These are phyloP conservation scores for Trichonephila clavipes DNA, from an alignment of 1,140 invertebrate species.

Conservation along the genomic window DNA sequence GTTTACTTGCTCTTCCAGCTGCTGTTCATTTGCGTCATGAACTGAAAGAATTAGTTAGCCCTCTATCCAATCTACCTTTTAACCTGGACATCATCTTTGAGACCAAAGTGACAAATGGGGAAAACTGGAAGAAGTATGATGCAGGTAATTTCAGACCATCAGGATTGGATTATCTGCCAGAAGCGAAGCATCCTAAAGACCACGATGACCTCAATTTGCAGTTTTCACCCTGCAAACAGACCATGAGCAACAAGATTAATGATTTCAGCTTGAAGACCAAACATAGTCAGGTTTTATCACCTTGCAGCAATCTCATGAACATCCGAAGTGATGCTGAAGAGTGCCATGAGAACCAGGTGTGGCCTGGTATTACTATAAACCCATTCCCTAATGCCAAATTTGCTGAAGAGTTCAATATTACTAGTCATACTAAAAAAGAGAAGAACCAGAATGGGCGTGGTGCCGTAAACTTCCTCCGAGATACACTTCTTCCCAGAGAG, in stretches of 20 bases:
- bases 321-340: conserved; percentile 64
- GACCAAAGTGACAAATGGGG: conserved; percentile 82
- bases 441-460: conserved; percentile 7
- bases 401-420: conserved; percentile 59
- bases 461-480: conserved; percentile 37
- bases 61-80: conserved; percentile 88
- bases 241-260: conserved; percentile 52
- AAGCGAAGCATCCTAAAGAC: conserved; percentile 33
- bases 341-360: conserved; percentile 67
- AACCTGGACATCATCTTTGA: conserved; percentile 90
- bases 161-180: conserved; percentile 27
- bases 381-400: conserved; percentile 74
- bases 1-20: conserved; percentile 85
- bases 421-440: conserved; percentile 67
- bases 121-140: conserved; percentile 71
- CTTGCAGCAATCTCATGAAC: conserved; percentile 66
- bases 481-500: conserved; percentile 51
- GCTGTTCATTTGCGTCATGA: conserved; percentile 85
- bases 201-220: conserved; percentile 59
- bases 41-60: conserved; percentile 87
- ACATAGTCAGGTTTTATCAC: conserved; percentile 45
- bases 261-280: conserved; percentile 69
- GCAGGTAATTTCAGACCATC: conserved; percentile 51
- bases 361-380: conserved; percentile 75
- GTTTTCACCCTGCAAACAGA: conserved; percentile 51